phyloP scores from a whole-genome alignment of 2,797 vertebrate genomes.

The Syngnathus acus region DNA sequence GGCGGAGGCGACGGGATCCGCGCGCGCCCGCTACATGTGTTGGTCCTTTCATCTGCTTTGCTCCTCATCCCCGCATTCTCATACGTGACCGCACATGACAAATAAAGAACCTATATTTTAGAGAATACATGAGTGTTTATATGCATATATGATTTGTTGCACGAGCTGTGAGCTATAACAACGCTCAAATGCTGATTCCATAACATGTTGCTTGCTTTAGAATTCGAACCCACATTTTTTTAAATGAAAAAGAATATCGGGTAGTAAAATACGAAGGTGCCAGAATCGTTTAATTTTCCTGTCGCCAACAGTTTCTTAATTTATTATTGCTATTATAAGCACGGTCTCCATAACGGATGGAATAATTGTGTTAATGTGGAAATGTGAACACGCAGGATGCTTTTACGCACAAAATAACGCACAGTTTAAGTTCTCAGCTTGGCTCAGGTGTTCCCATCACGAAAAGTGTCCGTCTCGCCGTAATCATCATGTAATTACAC shows the following conservation, averaged over 20 bases:
- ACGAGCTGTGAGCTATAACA: background rate
- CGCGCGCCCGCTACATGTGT: constrained; percentile 33
- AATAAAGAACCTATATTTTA: background rate
- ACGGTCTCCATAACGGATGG: background rate
- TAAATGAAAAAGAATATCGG: background rate
- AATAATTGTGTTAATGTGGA: background rate
- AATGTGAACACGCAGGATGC: background rate
- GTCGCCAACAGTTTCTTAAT: background rate
- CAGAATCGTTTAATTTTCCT: background rate
- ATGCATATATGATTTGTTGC: background rate
- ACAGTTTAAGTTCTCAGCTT: background rate
- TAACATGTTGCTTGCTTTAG: background rate
- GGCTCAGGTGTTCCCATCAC: constrained; percentile 5
- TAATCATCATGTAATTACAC: constrained; percentile 32
- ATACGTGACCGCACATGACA: background rate
- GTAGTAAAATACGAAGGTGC: background rate
- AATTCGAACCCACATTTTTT: background rate
- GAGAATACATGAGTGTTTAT: background rate
- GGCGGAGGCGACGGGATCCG: constrained; percentile 38
- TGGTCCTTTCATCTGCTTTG: constrained; percentile 23
- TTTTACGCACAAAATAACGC: constrained; percentile 1
- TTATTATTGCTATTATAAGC: background rate
- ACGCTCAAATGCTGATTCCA: background rate
- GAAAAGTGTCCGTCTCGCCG: constrained; percentile 19
- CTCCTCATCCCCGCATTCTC: constrained; percentile 10